Evolutionary conservation across 2,888 invertebrate genomes (phyloP), one percentile per base, ranked within the genome.

Genomic region (Sympetrum striolatum): DNA sequence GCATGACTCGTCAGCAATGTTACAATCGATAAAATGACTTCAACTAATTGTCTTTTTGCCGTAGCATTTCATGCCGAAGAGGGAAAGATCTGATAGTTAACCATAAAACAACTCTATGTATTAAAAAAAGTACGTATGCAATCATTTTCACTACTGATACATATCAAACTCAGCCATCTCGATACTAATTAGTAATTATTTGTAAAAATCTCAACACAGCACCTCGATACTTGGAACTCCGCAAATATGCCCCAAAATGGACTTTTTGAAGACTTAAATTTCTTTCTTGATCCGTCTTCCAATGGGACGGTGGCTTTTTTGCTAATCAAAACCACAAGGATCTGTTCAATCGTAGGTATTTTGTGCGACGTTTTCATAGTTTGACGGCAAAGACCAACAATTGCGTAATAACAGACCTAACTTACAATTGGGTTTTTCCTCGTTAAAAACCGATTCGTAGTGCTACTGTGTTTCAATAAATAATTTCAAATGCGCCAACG

Each of bases 41-140:
- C 60, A 86, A 60, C 86, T 86, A 86, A 60, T 58, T 58, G 86
- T 86, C 86, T 86, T 86, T 81, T 35, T 58, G 37, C 60, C 35
- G 53, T 10, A 58, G 58, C 86, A 60, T 60, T 60, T 86, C 60
- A 86, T 86, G 86, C 86, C 86, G 39, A 86, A 86, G 58, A 60
- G 86, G 86, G 86, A 86, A 86, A 86, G 37, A 60, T 60, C 64
- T 58, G 86, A 86, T 86, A 86, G 86, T 86, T 86, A 58, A 86
- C 58, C 60, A n/a, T 86, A 86, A 86, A 86, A 60, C 86, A 86
- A 86, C 60, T 86, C 86, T 86, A 86, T 60, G 60, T 86, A 86
- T 86, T 60, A 64, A 86, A 86, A 86, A 86, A 86, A 86, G 35
- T 86, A 86, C 86, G 86, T 86, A 86, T 86, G 86, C 86, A 86